These are phyloP conservation scores for Nothobranchius kuhntae DNA, from an alignment of 2,113 vertebrate species.

Conservation along the genomic window DNA sequence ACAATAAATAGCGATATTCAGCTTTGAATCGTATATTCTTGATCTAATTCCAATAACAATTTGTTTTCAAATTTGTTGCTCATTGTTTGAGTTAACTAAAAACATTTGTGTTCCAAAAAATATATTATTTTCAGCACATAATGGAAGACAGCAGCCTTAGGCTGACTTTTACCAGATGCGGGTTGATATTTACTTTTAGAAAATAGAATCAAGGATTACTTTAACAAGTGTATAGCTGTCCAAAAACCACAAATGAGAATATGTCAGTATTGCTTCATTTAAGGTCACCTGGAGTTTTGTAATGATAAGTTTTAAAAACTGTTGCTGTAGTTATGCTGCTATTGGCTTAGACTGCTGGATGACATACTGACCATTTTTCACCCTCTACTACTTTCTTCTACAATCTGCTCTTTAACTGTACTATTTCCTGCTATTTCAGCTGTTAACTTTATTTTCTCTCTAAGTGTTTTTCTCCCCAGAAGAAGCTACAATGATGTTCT, in stretches of 20 bases:
- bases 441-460: too few species aligned
- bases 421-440: too few species aligned
- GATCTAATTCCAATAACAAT: slow-evolving; percentile 7
- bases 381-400: too few species aligned
- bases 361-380: too few species aligned
- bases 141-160: slow-evolving; percentile 23
- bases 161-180: slow-evolving; percentile 24
- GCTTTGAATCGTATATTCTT: neutral
- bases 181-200: neutral
- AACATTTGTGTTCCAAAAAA: slow-evolving; percentile 17
- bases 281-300: neutral
- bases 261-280: neutral
- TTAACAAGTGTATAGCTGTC: slow-evolving; percentile 3
- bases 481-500: too few species aligned
- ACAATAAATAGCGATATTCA: neutral
- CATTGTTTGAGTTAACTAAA: slow-evolving; percentile 23
- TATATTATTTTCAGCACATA: neutral
- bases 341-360: too few species aligned
- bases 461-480: too few species aligned
- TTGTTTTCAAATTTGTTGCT: slow-evolving; percentile 18
- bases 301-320: neutral
- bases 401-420: too few species aligned
- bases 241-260: slow-evolving; percentile 12
- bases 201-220: neutral
- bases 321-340: neutral